Evolutionary conservation across 2,888 invertebrate species (phyloP), one percentile per base, ranked within the genome.

Genomic region (Sphecodes monilicornis): DNA sequence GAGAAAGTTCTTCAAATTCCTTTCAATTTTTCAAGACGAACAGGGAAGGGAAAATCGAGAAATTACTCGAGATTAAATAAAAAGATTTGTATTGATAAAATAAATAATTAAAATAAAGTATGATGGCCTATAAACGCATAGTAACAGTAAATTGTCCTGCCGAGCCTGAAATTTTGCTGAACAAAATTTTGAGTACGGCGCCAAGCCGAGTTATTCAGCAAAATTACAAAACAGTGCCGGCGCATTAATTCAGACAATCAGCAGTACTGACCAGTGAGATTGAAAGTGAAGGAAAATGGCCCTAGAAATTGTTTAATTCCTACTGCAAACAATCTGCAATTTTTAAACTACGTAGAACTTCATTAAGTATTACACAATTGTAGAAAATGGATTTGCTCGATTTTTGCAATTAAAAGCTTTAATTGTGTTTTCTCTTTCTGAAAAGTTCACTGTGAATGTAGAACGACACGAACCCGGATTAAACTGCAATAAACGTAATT

Each of bases 401-500:
- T 50, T n/a, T 8, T 50, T n/a, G 10, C 50, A 50, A n/a, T 6
- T 50, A 22, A 50, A 2, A 50, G 22, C 50, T 50, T 2, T 8
- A 50, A 22, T 50, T 22, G 50, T 50, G 22, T 50, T 50, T 50
- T 22, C 22, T 50, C 50, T 8, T 50, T n/a, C 50, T 10, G 3
- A 50, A 50, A 50, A 50, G 50, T n/a, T 50, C 50, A 10, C 50
- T 22, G 50, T n/a, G 50, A 50, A 50, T 50, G 22, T 50, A 8
- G 50, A 50, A 50, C n/a, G 50, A 22, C 8, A 10, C 50, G 50
- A n/a, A 10, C 10, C 50, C 50, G 10, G 50, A 50, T 50, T 50
- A 50, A 50, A 50, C 50, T 50, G 50, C 50, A 50, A 50, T 50
- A n/a, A 50, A 50, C n/a, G n/a, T n/a, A n/a, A n/a, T n/a, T n/a